Evolutionary conservation across 2,888 invertebrate species (phyloP), one percentile per base, ranked within the genome.

Genomic region (Lymantria dispar): DNA sequence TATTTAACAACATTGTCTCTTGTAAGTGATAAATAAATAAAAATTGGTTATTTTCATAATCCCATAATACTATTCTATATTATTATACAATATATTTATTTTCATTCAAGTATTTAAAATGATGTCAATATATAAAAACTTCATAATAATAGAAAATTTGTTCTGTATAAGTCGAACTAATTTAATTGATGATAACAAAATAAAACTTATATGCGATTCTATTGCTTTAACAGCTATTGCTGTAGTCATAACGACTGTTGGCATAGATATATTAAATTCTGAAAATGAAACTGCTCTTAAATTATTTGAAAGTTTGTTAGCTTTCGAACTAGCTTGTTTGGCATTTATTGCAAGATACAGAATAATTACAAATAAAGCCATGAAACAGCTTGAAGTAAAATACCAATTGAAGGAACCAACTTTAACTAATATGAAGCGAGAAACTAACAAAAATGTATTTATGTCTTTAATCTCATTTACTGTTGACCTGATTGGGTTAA

Each of bases 101-200:
- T 22, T 22, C 36, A 36, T 11, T 3, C 36, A 36, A 36, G 7
- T 11, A 9, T 11, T 36, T 36, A n/a, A 38, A 38, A 33, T 38
- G 12, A n/a, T n/a, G 12, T 8, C n/a, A 12, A 38, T n/a, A 12
- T n/a, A 11, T 3, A 38, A n/a, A 38, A 12, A 12, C n/a, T 38
- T 38, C 13, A n/a, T 13, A 12, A 8, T 38, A n/a, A 1, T 38
- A 38, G 79, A 83, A 55, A 77, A 64, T 43, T 64, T 81, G 1
- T 73, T 76, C 43, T 77, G 81, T 39, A 69, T 87, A 11, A 84
- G 83, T 52, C 70, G 86, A 5, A 70, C 76, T 0, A 77, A 72
- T 40, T 70, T 83, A 7, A 50, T 85, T 1, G 45, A 62, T 1
- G 51, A 60, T 36, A 45, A 50, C 1, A 64, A 40, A 44, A 54